phyloP scores from a whole-genome alignment of 2,888 invertebrate species.

The Xylocampa areola region DNA sequence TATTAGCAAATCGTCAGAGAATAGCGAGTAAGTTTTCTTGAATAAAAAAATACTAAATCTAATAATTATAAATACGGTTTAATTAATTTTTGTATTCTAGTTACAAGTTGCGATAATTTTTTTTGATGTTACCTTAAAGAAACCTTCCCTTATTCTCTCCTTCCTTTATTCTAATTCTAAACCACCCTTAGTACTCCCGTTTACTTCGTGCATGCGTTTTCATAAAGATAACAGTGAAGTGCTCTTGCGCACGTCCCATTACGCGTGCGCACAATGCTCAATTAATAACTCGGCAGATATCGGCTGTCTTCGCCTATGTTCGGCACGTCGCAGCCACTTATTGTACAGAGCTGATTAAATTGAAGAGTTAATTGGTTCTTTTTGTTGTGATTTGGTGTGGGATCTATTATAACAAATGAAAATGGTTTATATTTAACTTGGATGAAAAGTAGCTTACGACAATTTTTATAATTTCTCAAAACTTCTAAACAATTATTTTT shows the following conservation, averaged over 20 bases:
- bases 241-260: slow-evolving; percentile 63
- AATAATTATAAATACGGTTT: too few species aligned
- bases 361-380: slow-evolving; percentile 60
- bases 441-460: too few species aligned
- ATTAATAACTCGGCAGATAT: slow-evolving; percentile 67
- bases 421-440: too few species aligned
- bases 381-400: slow-evolving; percentile 25
- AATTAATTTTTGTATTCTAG: too few species aligned
- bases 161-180: neutral
- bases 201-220: slow-evolving; percentile 60
- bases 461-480: too few species aligned
- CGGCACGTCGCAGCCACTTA: slow-evolving; percentile 55
- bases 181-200: slow-evolving; percentile 28
- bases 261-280: slow-evolving; percentile 69
- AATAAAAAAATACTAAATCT: too few species aligned
- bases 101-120: too few species aligned
- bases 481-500: too few species aligned
- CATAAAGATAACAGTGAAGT: slow-evolving; percentile 65
- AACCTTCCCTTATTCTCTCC: slow-evolving; percentile 10
- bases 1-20: too few species aligned
- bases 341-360: slow-evolving; percentile 54
- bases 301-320: slow-evolving; percentile 53
- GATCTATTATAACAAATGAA: too few species aligned
- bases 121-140: too few species aligned
- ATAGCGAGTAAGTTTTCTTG: too few species aligned